Base-by-base conservation (phyloP, 1,140 invertebrate species). In the Vollenhovia emeryi region DNA sequence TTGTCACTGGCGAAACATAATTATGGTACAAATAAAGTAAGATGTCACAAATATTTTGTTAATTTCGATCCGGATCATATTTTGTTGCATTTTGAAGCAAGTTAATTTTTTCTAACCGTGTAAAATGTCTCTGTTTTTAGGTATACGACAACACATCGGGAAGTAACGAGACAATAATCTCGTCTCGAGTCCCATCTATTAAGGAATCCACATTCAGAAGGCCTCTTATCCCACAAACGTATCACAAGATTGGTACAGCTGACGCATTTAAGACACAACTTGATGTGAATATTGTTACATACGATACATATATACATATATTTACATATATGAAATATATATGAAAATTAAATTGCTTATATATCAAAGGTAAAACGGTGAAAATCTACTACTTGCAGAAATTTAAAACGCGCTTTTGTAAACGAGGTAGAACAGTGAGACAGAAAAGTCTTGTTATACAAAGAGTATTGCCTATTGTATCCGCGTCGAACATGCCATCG, bases 1-100 rank as follows among this genome's bases (percentile, higher is more conserved):
- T 91, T 97, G 13, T 96, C 96, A 0, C 92, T 97, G 82, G 96
- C 96, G 3, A 96, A 96, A 88, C 93, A 95, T n/a, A 95, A 92
- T 89, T 95, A 94, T 75, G 94, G 93, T 27, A 90, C 92, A 6
- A 95, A 89, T 66, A 95, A 95, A 85, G 94, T 94, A 92, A 86
- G 48, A 64, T 9, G 4, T 64, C 9, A 50, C 13, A 36, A n/a
- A 36, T n/a, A 68, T 36, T 9, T 78, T 78, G 15, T 4, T 21
- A n/a, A 48, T 45, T 5, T 33, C 33, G 7, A 8, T 15, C 15
- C 24, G 36, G 24, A 45, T n/a, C 1, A 21, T n/a, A n/a, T n/a
- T n/a, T n/a, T n/a, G 0, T 24, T 57, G 33, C 4, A 40, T 74
- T 57, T 30, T 13, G 8, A 40, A 21, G 40, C 30, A 21, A 73